These are phyloP conservation scores for Xenopus tropicalis DNA, from an alignment of 2,113 vertebrate species.

Conservation along the genomic window UCB_Xtro_10.0 CM004449.2:9167001-9167500, in stretches of 20 bases:
- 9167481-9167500: too few relatives aligned
- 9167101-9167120: constrained; percentile 78
- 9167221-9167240: constrained; percentile 5
- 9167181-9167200: constrained; percentile 63
- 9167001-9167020: constrained; percentile 82
- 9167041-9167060: constrained; percentile 97
- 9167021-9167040: constrained; percentile 77
- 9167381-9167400: constrained; percentile 18
- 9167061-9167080: constrained; percentile 97
- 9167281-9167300: too few relatives aligned
- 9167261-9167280: background rate
- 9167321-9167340: background rate
- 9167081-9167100: constrained; percentile 95
- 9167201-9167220: constrained; percentile 43
- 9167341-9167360: constrained; percentile 10
- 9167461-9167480: background rate
- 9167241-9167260: background rate
- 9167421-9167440: background rate
- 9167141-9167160: constrained; percentile 70
- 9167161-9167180: constrained; percentile 65
- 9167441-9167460: background rate
- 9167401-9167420: constrained; percentile 28
- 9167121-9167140: constrained; percentile 79
- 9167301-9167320: background rate
- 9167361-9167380: constrained; percentile 6